Percentiles rank a stretch among this genome's conserved stretches.
Evolutionary conservation across 2,113 vertebrate genomes (phyloP).

Genomic region (Hoplias malabaricus): DNA sequence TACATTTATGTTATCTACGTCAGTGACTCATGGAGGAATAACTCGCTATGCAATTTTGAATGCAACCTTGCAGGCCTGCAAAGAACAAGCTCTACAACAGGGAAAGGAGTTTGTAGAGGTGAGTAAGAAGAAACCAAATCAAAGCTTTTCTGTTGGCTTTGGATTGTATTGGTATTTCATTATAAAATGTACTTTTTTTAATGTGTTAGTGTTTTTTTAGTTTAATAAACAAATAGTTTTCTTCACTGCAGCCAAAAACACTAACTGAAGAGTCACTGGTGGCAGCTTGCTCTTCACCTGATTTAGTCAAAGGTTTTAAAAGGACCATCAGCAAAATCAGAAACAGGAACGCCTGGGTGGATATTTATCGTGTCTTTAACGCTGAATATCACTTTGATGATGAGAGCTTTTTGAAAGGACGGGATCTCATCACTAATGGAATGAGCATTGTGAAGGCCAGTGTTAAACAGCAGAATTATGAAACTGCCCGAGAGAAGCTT

Average conservation of each 20-base stretch:
- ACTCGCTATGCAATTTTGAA: conserved; percentile 6
- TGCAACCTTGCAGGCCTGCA: neutral
- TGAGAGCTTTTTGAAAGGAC: neutral
- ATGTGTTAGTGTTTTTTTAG: neutral
- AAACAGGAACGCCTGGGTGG: neutral
- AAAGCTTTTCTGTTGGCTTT: no score
- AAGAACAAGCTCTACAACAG: neutral
- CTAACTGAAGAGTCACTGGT: conserved; percentile 16
- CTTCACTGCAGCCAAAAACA: neutral
- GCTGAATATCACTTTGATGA: conserved; percentile 19
- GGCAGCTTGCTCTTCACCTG: conserved; percentile 10
- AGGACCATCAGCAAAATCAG: neutral
- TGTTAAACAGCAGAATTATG: neutral
- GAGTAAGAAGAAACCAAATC: neutral
- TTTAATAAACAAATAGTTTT: no score
- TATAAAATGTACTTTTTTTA: neutral
- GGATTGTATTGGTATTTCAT: neutral
- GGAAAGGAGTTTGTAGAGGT: neutral
- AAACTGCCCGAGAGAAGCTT: neutral
- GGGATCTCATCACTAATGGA: neutral
- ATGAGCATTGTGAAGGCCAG: neutral
- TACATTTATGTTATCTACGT: neutral
- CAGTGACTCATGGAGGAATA: conserved; percentile 11
- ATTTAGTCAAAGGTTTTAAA: conserved; percentile 23
- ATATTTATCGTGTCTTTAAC: neutral